Conservation (phyloP, 2,113 vertebrate species). For the Nerophis ophidion region DNA sequence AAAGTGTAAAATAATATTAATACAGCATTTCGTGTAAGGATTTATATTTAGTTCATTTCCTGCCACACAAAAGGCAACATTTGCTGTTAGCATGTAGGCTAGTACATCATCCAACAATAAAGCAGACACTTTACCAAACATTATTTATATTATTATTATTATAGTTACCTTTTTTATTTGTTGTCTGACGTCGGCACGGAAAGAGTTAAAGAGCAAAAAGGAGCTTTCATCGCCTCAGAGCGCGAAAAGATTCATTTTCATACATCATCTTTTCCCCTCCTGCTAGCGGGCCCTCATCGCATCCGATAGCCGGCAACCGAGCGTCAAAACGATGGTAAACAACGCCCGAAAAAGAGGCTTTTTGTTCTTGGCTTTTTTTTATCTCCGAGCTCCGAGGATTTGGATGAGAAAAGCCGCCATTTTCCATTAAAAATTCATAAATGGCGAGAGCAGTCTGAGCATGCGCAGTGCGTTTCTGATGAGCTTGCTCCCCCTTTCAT, state of each 20-base stretch:
- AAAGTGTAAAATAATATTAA: too few relatives aligned
- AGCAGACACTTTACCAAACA: too few relatives aligned
- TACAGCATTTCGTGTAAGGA: neutral
- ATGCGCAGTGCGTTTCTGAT: conserved; percentile 53
- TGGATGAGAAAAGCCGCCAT: conserved; percentile 74
- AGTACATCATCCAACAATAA: too few relatives aligned
- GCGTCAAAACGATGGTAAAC: neutral
- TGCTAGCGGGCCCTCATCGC: neutral
- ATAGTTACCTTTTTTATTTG: neutral
- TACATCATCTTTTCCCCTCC: neutral
- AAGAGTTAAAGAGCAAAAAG: conserved; percentile 72
- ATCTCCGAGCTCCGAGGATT: conserved; percentile 55
- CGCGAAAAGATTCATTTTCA: conserved; percentile 54
- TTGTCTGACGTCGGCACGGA: conserved; percentile 37
- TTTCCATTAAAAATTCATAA: conserved; percentile 78
- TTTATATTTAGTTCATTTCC: too few relatives aligned
- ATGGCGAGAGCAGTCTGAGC: conserved; percentile 52
- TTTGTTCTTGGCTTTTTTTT: conserved; percentile 2
- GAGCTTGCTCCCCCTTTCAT: neutral
- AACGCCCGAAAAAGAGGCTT: neutral
- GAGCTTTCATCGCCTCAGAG: conserved; percentile 69
- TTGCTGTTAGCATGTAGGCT: too few relatives aligned
- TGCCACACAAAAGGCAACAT: too few relatives aligned
- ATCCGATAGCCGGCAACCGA: neutral
- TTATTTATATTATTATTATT: too few relatives aligned